Evolutionary conservation across 2,113 vertebrate genomes (phyloP).

Genomic region (Oplegnathus fasciatus): DNA sequence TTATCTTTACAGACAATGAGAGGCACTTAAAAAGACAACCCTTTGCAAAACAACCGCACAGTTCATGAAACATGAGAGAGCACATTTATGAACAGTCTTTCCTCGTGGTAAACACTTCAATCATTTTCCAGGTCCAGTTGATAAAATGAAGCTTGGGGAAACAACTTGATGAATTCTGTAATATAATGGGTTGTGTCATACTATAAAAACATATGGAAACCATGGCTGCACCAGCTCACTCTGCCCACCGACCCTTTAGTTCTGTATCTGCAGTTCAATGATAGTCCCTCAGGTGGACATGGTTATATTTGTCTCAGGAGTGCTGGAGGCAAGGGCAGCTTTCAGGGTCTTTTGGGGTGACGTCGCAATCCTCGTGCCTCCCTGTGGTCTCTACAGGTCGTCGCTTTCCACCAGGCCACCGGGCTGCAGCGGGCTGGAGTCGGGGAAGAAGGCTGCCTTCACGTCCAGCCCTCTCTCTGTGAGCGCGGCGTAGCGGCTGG

Average conservation of each 20-base stretch:
- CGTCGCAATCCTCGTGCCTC: background rate
- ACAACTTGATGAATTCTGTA: slow-evolving; percentile 38
- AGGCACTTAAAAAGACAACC: slow-evolving; percentile 63
- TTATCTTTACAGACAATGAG: slow-evolving; percentile 51
- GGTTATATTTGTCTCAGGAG: slow-evolving; percentile 46
- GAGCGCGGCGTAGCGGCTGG: slow-evolving; percentile 96
- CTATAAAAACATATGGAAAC: slow-evolving; percentile 43
- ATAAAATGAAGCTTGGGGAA: slow-evolving; percentile 50
- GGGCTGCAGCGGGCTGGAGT: slow-evolving; percentile 90
- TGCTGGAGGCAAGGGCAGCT: slow-evolving; percentile 39
- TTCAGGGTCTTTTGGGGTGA: background rate
- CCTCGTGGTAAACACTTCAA: slow-evolving; percentile 45
- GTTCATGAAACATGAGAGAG: slow-evolving; percentile 20
- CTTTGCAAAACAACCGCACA: background rate
- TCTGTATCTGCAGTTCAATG: slow-evolving; percentile 46
- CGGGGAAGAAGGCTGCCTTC: slow-evolving; percentile 97
- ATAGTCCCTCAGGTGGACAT: slow-evolving; percentile 27
- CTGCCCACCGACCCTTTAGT: slow-evolving; percentile 38
- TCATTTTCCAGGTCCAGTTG: slow-evolving; percentile 62
- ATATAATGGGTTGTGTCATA: slow-evolving; percentile 37
- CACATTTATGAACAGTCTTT: slow-evolving; percentile 36
- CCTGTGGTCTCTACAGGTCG: slow-evolving; percentile 89
- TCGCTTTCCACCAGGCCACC: slow-evolving; percentile 95
- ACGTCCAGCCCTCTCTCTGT: slow-evolving; percentile 98
- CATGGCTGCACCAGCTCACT: slow-evolving; percentile 46